These are phyloP conservation scores for Tragelaphus scriptus DNA, from an alignment of 2,113 vertebrate genomes.

Conservation along the genomic window DNA sequence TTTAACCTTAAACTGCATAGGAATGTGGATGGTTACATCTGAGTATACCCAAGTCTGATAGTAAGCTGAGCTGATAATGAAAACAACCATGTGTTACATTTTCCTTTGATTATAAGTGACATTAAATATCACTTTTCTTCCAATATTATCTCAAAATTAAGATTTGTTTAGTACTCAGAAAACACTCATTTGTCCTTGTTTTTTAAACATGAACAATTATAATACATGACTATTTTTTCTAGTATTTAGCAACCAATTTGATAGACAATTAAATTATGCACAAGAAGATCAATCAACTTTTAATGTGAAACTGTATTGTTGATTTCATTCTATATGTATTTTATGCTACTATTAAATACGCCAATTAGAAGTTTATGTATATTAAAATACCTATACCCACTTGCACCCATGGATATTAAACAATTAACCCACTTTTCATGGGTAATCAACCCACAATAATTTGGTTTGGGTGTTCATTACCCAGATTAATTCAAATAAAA, in stretches of 20 bases:
- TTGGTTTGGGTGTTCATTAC: conserved; percentile 77
- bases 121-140: conserved; percentile 45
- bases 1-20: conserved; percentile 50
- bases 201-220: conserved; percentile 64
- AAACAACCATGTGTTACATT: conserved; percentile 58
- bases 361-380: conserved; percentile 64
- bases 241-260: conserved; percentile 76
- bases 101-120: conserved; percentile 51
- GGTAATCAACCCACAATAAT: conserved; percentile 78
- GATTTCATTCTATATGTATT: conserved; percentile 61
- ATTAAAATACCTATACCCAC: conserved; percentile 70
- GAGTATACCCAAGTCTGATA: background rate
- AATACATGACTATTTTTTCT: conserved; percentile 59
- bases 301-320: conserved; percentile 70
- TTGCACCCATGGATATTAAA: conserved; percentile 75
- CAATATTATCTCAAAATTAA: conserved; percentile 59
- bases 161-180: conserved; percentile 62
- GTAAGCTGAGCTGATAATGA: conserved; percentile 23
- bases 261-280: conserved; percentile 76
- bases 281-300: conserved; percentile 73
- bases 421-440: conserved; percentile 77
- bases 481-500: conserved; percentile 77
- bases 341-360: conserved; percentile 68
- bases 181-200: conserved; percentile 50
- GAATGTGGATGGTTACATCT: conserved; percentile 20